phyloP scores from a whole-genome alignment of 2,888 invertebrate genomes.

The Macropis europaea region DNA sequence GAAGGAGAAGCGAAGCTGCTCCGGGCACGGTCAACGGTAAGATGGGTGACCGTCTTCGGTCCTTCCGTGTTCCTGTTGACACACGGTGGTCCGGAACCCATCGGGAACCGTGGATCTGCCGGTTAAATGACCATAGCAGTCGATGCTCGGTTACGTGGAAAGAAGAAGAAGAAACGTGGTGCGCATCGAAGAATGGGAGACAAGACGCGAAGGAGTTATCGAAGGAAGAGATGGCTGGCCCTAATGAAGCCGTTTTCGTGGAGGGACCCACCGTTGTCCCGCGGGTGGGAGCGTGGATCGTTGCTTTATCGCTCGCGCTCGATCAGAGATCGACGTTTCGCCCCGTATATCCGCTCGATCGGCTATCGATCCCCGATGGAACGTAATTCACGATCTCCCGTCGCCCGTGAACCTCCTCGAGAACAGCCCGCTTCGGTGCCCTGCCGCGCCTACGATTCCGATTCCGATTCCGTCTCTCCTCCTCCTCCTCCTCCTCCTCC shows the following conservation, averaged over 20 bases:
- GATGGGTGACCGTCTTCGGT: too few relatives aligned
- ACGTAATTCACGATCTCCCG: constrained; percentile 62
- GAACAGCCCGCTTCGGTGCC: neutral
- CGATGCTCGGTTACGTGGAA: neutral
- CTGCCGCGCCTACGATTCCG: constrained; percentile 21
- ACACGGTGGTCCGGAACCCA: too few relatives aligned
- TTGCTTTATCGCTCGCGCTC: constrained; percentile 63
- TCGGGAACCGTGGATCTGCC: too few relatives aligned
- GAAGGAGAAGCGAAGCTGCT: too few relatives aligned
- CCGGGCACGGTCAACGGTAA: too few relatives aligned
- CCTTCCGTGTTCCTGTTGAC: too few relatives aligned
- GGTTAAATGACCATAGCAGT: too few relatives aligned
- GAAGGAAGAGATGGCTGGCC: constrained; percentile 28
- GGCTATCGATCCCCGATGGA: constrained; percentile 52
- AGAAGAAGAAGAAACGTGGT: neutral
- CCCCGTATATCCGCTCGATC: constrained; percentile 53
- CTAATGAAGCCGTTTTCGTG: constrained; percentile 72
- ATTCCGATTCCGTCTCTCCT: constrained; percentile 5
- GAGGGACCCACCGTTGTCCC: constrained; percentile 63
- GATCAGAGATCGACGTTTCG: constrained; percentile 65
- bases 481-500: neutral
- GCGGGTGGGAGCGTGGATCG: constrained; percentile 58
- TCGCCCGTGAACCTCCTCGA: constrained; percentile 35
- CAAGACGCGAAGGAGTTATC: constrained; percentile 8
- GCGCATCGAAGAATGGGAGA: neutral